Percentiles rank a stretch among this genome's conserved stretches.
These are phyloP conservation scores for Copsychus sechellarum DNA, from an alignment of 2,113 vertebrate genomes.

Conservation along the genomic window DNA sequence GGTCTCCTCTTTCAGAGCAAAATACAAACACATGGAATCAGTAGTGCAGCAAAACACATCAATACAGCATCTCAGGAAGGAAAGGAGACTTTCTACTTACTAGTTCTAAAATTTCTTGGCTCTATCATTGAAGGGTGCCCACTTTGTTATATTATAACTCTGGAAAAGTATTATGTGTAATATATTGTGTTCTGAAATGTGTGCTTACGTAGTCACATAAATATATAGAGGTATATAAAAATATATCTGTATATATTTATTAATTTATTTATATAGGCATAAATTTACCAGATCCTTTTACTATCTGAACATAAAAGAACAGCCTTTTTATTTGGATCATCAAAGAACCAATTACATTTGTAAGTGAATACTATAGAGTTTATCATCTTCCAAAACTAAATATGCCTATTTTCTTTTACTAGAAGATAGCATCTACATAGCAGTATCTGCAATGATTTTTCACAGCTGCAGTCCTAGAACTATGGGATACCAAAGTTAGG, in stretches of 20 bases:
- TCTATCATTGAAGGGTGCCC: not conserved
- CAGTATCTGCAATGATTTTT: not conserved
- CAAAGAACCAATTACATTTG: not conserved
- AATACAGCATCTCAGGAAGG: not conserved
- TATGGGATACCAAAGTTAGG: not conserved
- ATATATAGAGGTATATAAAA: too few relatives aligned
- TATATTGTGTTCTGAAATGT: not conserved
- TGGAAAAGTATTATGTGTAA: not conserved
- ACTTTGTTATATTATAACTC: not conserved
- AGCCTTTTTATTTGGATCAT: not conserved
- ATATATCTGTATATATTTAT: not conserved
- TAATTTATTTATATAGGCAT: not conserved
- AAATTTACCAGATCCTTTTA: not conserved
- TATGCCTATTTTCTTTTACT: not conserved
- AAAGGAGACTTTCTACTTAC: not conserved
- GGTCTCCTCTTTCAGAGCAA: not conserved
- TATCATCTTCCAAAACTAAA: not conserved
- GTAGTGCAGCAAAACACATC: not conserved
- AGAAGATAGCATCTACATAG: not conserved
- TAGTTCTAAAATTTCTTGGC: not conserved
- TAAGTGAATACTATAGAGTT: not conserved
- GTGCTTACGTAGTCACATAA: not conserved
- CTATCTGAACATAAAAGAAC: not conserved
- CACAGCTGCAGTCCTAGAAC: not conserved
- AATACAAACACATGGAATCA: not conserved